phyloP scores from a whole-genome alignment of 1,140 invertebrate species.

The Harpegnathos saltator region DNA sequence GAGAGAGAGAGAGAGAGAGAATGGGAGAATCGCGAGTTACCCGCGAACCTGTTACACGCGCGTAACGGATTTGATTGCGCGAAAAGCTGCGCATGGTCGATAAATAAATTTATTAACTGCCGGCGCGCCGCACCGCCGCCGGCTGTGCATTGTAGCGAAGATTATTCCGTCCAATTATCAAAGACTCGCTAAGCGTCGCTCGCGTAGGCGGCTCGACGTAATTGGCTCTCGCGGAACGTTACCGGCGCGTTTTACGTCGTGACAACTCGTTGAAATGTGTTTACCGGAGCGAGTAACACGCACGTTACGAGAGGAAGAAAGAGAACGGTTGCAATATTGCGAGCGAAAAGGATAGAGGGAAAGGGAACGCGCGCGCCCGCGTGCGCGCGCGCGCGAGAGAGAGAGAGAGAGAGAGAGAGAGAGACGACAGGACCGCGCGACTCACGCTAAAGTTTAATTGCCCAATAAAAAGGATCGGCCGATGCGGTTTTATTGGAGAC shows the following conservation, averaged over 20 bases:
- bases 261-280: constrained; percentile 58
- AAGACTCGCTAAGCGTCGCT: constrained; percentile 59
- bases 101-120: constrained; percentile 63
- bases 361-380: too few relatives aligned
- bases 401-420: too few relatives aligned
- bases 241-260: constrained; percentile 60
- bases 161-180: constrained; percentile 67
- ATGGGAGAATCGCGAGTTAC: neutral
- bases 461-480: constrained; percentile 65
- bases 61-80: neutral
- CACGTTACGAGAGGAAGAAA: neutral
- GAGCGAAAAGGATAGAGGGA: neutral
- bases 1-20: neutral
- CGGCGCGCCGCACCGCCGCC: neutral
- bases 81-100: neutral
- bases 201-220: constrained; percentile 52
- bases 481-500: constrained; percentile 64
- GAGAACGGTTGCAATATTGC: constrained; percentile 55
- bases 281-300: constrained; percentile 26
- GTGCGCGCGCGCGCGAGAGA: too few relatives aligned
- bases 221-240: constrained; percentile 63
- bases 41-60: neutral
- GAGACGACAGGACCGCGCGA: constrained; percentile 23
- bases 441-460: constrained; percentile 66
- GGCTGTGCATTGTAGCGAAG: constrained; percentile 40